Evolutionary conservation across 1,140 invertebrate species (phyloP), one percentile per base, ranked within the genome.

Genomic region (Solenopsis fugax): DNA sequence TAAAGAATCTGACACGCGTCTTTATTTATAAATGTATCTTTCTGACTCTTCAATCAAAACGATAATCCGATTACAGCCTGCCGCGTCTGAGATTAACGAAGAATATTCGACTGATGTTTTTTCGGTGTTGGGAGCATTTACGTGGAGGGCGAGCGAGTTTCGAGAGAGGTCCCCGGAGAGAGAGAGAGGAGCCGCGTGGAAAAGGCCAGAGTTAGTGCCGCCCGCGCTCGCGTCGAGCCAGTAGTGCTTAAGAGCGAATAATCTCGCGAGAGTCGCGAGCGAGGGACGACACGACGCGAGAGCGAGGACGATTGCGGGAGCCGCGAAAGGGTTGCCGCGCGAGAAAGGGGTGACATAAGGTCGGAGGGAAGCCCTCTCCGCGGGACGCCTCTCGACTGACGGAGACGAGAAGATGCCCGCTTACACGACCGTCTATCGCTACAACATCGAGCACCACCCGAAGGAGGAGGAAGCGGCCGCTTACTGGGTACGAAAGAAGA

Each of bases 221-320:
- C 92, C 94, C 94, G 95, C 93, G 94, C 94, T 94, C 93, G 93
- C 94, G 90, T 92, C 93, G 90, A 94, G 88, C 82, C 93, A 93
- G 80, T 84, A 84, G 93, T 93, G 92, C 93, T 93, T 93, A 93
- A 86, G 89, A 86, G 82, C 82, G 82, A 73, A 90, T 90, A 90
- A 86, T 88, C 89, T 48, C 80, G 65, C 58, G 58, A 56, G 58
- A 88, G 37, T 80, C 75, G 76, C 50, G 76, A 86, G 10, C 60
- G 76, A 86, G 54, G 64, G 64, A 86, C 65, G 65, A 81, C 56
- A 45, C 18, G 81, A 45, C 18, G 81, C 37, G 73, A 45, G 64
- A n/a, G 21, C 34, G 34, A 65, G 64, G 18, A 65, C 34, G 34
- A 85, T 81, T 81, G 60, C 52, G 41, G 24, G 50, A 78, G 24